These are phyloP conservation scores for Melanostigma gelatinosum DNA, from an alignment of 2,113 vertebrate species.

Conservation along the genomic window DNA sequence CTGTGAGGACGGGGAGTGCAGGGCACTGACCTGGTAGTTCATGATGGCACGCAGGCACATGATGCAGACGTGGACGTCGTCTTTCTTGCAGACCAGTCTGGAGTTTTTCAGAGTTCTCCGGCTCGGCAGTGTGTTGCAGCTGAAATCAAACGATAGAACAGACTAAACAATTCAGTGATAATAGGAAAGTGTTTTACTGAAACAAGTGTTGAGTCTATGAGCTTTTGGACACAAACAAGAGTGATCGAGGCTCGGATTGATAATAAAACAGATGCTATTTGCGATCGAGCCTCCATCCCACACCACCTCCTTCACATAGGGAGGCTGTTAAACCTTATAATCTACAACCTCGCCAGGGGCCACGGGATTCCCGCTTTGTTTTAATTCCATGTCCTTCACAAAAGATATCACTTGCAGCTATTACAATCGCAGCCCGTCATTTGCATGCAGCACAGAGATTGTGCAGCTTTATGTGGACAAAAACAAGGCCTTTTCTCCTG, in stretches of 20 bases:
- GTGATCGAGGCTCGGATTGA: constrained; percentile 16
- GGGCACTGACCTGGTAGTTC: constrained; percentile 93
- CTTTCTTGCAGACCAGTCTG: constrained; percentile 95
- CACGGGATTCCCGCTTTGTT: constrained; percentile 58
- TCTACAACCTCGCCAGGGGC: constrained; percentile 51
- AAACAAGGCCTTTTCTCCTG: constrained; percentile 46
- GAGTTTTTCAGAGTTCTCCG: constrained; percentile 95
- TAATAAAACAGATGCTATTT: constrained; percentile 61
- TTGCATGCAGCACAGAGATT: constrained; percentile 67
- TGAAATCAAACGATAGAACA: constrained; percentile 46
- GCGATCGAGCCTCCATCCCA: constrained; percentile 34
- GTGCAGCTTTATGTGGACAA: constrained; percentile 51
- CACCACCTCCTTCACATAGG: constrained; percentile 33
- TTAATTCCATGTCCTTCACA: constrained; percentile 62
- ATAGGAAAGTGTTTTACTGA: constrained; percentile 1
- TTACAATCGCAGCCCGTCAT: constrained; percentile 63
- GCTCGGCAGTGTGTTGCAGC: constrained; percentile 92
- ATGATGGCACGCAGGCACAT: constrained; percentile 97
- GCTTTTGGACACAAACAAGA: constrained; percentile 32
- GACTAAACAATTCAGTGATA: not conserved
- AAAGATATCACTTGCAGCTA: constrained; percentile 59
- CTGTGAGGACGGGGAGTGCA: not conserved
- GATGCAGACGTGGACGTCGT: constrained; percentile 97
- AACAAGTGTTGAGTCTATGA: not conserved
- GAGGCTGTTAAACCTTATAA: constrained; percentile 66